These are phyloP conservation scores for Corythaixoides concolor DNA, from an alignment of 2,113 vertebrate genomes.

Conservation along the genomic window DNA sequence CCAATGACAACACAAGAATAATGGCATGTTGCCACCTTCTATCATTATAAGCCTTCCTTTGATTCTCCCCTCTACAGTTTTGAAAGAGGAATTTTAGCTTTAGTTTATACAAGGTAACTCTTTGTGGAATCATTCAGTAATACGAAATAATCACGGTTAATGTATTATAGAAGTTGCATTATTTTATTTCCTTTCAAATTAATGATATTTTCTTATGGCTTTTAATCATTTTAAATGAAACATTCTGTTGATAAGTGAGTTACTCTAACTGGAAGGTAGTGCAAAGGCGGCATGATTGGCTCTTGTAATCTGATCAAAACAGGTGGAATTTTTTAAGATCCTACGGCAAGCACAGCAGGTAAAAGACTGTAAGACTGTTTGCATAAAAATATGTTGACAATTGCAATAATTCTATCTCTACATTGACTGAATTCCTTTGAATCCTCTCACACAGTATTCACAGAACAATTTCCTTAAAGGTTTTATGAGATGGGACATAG, in stretches of 20 bases:
- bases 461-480: neutral
- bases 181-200: neutral
- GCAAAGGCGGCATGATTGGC: neutral
- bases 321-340: neutral
- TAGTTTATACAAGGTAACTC: neutral
- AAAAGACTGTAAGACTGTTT: neutral
- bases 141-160: neutral
- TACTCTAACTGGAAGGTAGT: neutral
- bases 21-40: slow-evolving; percentile 28
- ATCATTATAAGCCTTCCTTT: neutral
- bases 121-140: neutral
- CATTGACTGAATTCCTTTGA: neutral
- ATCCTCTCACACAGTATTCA: neutral
- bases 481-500: neutral
- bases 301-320: neutral
- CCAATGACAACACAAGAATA: slow-evolving; percentile 36
- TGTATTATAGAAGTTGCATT: neutral
- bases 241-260: neutral
- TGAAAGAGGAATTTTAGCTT: neutral
- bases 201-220: neutral
- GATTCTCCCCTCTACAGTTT: neutral
- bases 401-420: neutral
- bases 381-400: neutral
- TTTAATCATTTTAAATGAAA: neutral
- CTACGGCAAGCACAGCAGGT: neutral